A percentile compares a stretch with the other conserved stretches of the same genome.
These are phyloP conservation scores for Tribolium castaneum DNA, from an alignment of 1,140 invertebrate species.

Conservation along the genomic window DNA sequence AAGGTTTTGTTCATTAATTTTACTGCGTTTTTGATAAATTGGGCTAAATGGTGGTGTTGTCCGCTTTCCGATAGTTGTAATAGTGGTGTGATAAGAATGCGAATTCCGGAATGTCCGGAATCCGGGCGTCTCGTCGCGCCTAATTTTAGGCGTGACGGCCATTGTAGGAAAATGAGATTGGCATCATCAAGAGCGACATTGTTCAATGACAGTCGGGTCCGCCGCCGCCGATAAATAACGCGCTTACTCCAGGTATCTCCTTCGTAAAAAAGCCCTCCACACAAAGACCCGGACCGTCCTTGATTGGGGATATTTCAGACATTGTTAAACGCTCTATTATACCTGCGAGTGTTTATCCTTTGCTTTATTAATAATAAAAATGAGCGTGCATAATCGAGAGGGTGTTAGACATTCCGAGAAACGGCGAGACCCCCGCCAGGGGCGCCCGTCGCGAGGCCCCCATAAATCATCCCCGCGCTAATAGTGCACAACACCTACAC, in stretches of 20 bases:
- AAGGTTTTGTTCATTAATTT: too few species aligned
- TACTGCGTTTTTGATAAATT: too few species aligned
- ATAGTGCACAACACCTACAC: slow-evolving; percentile 39
- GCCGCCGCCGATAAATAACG: slow-evolving; percentile 30
- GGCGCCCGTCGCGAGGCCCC: slow-evolving; percentile 1
- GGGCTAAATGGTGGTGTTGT: too few species aligned
- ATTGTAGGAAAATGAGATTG: slow-evolving; percentile 35
- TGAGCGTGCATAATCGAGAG: slow-evolving; percentile 30
- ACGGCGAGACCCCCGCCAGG: slow-evolving; percentile 6
- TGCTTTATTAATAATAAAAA: slow-evolving; percentile 34
- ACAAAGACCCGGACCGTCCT: slow-evolving; percentile 23
- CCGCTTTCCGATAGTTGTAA: background rate
- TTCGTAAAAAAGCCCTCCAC: slow-evolving; percentile 14
- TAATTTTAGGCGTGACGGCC: slow-evolving; percentile 31
- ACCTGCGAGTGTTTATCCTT: slow-evolving; percentile 29
- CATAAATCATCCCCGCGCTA: slow-evolving; percentile 36
- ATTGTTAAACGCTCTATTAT: slow-evolving; percentile 9
- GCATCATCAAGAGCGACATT: slow-evolving; percentile 31
- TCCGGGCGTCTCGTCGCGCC: slow-evolving; percentile 26
- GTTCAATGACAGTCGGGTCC: slow-evolving; percentile 13
- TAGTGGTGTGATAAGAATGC: background rate
- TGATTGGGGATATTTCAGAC: slow-evolving; percentile 27
- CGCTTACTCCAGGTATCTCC: slow-evolving; percentile 7
- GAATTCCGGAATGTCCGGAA: slow-evolving; percentile 29
- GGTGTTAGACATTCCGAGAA: slow-evolving; percentile 25